phyloP scores from a whole-genome alignment of 2,888 invertebrate species.

The Drosophila ezoana region DNA sequence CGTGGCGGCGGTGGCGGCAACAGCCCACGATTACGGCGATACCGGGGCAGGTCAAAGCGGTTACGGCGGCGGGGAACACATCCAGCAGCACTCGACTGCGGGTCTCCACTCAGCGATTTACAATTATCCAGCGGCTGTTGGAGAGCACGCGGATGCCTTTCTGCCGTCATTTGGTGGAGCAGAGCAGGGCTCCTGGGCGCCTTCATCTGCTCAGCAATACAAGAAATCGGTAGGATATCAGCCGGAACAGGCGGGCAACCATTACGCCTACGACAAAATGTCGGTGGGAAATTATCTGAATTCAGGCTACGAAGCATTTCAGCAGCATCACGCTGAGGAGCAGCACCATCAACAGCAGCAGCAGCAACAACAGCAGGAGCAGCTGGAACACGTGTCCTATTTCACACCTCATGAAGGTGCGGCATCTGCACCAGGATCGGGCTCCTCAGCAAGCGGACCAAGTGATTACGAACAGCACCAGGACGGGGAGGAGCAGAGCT shows the following conservation, averaged over 20 bases:
- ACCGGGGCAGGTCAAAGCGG: conserved; percentile 29
- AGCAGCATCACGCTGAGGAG: conserved; percentile 45
- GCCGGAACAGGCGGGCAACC: conserved; percentile 34
- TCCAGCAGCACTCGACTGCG: conserved; percentile 56
- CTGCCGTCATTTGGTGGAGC: conserved; percentile 60
- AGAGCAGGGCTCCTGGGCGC: conserved; percentile 50
- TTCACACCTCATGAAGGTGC: conserved; percentile 36
- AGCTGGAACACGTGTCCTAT: conserved; percentile 45
- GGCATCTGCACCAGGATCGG: conserved; percentile 5
- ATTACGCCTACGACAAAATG: conserved; percentile 80
- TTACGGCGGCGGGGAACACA: conserved; percentile 49
- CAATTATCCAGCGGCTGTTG: conserved; percentile 71
- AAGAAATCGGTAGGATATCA: conserved; percentile 34
- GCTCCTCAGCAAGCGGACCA: conserved; percentile 33
- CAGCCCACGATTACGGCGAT: conserved; percentile 68
- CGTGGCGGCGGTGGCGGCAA: conserved; percentile 64
- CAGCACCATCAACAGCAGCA: conserved; percentile 56
- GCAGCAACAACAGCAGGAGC: conserved; percentile 56
- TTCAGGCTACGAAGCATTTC: conserved; percentile 67
- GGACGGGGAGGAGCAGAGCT: conserved; percentile 64
- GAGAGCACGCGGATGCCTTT: conserved; percentile 67
- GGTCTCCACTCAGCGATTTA: conserved; percentile 64
- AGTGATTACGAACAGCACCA: conserved; percentile 59
- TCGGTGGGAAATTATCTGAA: conserved; percentile 80
- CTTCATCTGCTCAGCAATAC: conserved; percentile 40